Evolutionary conservation across 2,888 invertebrate genomes (phyloP), one percentile per base, ranked within the genome.

Genomic region (Priocnemis perturbator): DNA sequence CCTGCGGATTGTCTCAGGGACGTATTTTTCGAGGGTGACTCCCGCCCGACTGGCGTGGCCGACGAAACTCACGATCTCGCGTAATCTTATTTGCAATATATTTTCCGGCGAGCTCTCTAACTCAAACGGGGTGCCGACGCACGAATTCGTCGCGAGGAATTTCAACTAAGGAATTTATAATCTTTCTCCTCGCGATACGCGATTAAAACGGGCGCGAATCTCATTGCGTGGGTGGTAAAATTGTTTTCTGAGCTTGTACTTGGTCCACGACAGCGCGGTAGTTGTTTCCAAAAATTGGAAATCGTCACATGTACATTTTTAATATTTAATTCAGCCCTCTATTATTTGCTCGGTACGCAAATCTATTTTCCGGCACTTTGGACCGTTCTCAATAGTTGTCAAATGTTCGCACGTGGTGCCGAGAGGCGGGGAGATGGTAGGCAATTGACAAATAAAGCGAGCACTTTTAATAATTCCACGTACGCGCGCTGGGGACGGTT

Each of bases 41-140:
- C 52, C 21, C 52, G 60, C 37, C 63, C 50, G 58, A 70, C 44
- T 23, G 64, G 73, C 58, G 57, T 44, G 62, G 64, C 58, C 45
- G 67, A 64, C 59, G 61, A 67, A 74, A 69, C 73, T 74, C 74
- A 70, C 79, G 79, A 79, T 83, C 81, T 81, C 76, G 74, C 77
- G 83, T 83, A 86, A 86, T 84, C 85, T 86, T 86, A 87, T 87
- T 87, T 86, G 81, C 84, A 85, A 86, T 87, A 85, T 84, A 87
- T 87, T 84, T 83, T 77, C n/a, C 47, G 47, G n/a, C 21, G 0
- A 26, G 47, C 37, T 56, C 11, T 53, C 63, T 70, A 47, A 67
- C 60, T 64, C 68, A 37, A 26, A 63, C 53, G 55, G 30, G 20
- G 56, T 48, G 53, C 26, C 30, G 57, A 62, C 67, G 72, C 59